phyloP scores from a whole-genome alignment of 2,888 invertebrate species.

The Xestobium rufovillosum region DNA sequence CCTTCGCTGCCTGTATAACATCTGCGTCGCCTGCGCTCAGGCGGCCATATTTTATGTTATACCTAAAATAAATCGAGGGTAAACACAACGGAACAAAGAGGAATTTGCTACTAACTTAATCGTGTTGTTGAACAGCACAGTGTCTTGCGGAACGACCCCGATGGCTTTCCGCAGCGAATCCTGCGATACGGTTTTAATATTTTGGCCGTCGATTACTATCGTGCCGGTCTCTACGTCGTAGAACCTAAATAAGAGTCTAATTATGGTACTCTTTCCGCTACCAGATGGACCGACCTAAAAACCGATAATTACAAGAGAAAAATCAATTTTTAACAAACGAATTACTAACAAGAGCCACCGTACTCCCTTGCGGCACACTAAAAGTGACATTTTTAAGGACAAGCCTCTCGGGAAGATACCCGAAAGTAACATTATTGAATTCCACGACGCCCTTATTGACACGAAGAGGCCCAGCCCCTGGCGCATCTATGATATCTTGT shows the following conservation, averaged over 20 bases:
- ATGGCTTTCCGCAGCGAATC: constrained; percentile 76
- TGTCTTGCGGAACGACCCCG: constrained; percentile 95
- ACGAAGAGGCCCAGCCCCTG: constrained; percentile 65
- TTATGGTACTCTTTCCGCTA: constrained; percentile 93
- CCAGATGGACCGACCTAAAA: constrained; percentile 79
- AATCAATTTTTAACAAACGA: background rate
- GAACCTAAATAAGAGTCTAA: constrained; percentile 90
- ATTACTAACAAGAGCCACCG: constrained; percentile 63
- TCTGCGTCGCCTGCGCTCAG: constrained; percentile 71
- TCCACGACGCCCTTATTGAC: constrained; percentile 70
- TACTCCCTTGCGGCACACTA: constrained; percentile 73
- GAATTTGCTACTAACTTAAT: constrained; percentile 60
- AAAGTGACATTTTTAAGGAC: constrained; percentile 75
- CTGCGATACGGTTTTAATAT: constrained; percentile 79
- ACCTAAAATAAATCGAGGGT: constrained; percentile 53
- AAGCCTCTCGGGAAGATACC: constrained; percentile 71
- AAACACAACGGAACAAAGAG: constrained; percentile 8
- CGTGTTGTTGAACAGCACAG: constrained; percentile 88
- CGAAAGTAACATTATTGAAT: constrained; percentile 85
- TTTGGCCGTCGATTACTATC: constrained; percentile 82
- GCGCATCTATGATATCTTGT: constrained; percentile 78
- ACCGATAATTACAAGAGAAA: no score
- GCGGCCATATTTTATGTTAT: constrained; percentile 91
- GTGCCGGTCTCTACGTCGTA: constrained; percentile 88
- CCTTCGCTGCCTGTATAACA: constrained; percentile 79